Percentiles rank a stretch among this genome's conserved stretches.
phyloP scores from a whole-genome alignment of 1,140 invertebrate genomes.

The Kradibia gibbosae region DNA sequence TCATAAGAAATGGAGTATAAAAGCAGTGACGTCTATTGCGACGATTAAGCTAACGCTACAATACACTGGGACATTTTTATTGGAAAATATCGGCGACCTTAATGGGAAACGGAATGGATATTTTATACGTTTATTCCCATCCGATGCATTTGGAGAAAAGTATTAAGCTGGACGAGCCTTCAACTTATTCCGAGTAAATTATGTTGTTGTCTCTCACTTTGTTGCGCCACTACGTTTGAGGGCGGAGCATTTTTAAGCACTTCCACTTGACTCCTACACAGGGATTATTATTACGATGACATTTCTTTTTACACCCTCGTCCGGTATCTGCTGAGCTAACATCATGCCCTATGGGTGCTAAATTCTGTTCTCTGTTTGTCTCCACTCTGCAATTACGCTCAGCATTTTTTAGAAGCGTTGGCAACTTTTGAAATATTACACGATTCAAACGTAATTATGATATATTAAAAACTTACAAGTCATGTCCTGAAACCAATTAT shows the following conservation, averaged over 20 bases:
- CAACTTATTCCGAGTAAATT: constrained; percentile 10
- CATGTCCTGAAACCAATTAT: not conserved
- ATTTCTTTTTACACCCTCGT: constrained; percentile 12
- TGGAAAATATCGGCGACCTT: constrained; percentile 17
- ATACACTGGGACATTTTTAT: constrained; percentile 22
- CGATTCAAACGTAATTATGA: not conserved
- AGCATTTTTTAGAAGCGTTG: not conserved
- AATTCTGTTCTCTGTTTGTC: not conserved
- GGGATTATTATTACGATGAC: constrained; percentile 13
- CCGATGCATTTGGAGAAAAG: constrained; percentile 32
- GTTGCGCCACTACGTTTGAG: not conserved
- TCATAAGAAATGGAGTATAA: constrained; percentile 33
- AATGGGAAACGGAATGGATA: not conserved
- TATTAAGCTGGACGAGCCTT: not conserved
- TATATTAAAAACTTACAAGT: not conserved
- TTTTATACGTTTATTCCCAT: not conserved
- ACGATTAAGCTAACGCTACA: not conserved
- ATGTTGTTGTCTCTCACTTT: constrained; percentile 17
- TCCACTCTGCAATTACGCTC: not conserved
- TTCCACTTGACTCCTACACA: not conserved
- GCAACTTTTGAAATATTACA: not conserved
- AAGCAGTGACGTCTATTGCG: not conserved
- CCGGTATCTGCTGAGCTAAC: no score
- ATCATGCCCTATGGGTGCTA: not conserved
- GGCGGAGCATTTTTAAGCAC: not conserved